A percentile compares a stretch with the other conserved stretches of the same genome.
These are phyloP conservation scores for Coranthus polyacanthus DNA, from an alignment of 2,797 vertebrate species.

Conservation along the genomic window DNA sequence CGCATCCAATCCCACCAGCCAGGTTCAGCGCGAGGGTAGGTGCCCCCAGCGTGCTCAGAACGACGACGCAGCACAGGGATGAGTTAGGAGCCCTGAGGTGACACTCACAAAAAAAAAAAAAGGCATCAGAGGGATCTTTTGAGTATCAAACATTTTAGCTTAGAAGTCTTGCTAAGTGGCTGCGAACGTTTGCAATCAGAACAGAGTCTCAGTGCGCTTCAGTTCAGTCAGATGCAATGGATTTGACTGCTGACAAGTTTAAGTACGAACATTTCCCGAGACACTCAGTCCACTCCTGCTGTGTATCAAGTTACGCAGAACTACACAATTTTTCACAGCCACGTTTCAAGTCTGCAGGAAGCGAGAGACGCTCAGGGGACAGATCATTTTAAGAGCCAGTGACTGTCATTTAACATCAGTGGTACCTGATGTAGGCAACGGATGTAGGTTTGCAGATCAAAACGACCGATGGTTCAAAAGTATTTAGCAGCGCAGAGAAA, in stretches of 20 bases:
- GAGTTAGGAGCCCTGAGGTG: neutral
- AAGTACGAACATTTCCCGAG: too few relatives aligned
- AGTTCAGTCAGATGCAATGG: neutral
- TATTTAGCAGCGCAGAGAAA: neutral
- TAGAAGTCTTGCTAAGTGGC: too few relatives aligned
- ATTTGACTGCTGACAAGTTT: neutral
- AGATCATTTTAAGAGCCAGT: too few relatives aligned
- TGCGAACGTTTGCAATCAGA: too few relatives aligned
- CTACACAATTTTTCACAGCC: neutral
- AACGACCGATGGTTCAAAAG: too few relatives aligned
- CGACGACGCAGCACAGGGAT: neutral
- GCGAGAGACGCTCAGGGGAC: neutral
- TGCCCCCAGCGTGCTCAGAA: conserved; percentile 10
- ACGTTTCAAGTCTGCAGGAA: neutral
- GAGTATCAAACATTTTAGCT: too few relatives aligned
- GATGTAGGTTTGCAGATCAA: too few relatives aligned
- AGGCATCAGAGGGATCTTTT: too few relatives aligned
- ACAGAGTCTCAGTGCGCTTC: too few relatives aligned
- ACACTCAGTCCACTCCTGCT: neutral
- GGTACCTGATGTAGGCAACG: too few relatives aligned
- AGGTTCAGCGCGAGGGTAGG: conserved; percentile 37
- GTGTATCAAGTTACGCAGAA: neutral
- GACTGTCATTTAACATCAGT: too few relatives aligned
- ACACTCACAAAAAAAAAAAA: too few relatives aligned
- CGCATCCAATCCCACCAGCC: conserved; percentile 56